Base-by-base conservation (phyloP, 1,140 invertebrate genomes). In the Drosophila ercepeae region DNA sequence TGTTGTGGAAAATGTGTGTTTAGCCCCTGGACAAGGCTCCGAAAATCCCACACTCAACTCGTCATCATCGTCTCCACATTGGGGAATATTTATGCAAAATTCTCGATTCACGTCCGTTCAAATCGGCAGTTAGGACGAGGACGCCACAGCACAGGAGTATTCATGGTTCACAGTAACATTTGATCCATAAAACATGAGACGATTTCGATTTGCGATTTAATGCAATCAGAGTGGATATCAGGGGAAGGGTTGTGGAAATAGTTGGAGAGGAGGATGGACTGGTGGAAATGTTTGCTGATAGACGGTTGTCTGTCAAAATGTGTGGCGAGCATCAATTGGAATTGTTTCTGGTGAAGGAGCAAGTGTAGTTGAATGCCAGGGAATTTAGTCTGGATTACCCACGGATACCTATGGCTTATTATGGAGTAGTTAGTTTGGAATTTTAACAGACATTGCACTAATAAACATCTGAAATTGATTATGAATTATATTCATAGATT, bases 141-240 rank as follows among this genome's bases (percentile, higher is more conserved):
- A 32, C 11, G 29, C 14, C 55, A 21, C 19, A n/a, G 8, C 58
- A n/a, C 29, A 32, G 58, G 18, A 19, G 60, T 34, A 84, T 84
- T 84, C 81, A 84, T 79, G 64, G 81, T 55, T 65, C 46, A 57
- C 59, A 54, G 42, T 54, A 64, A 54, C 75, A 65, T 68, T 73
- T 78, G 63, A 83, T 83, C 65, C 79, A 84, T 84, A 84, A 84
- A 79, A 79, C 79, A 84, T 84, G 79, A 86, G 75, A 44, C 50
- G 39, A 84, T 78, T 53, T 39, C 72, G 60, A 84, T 78, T 53
- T 39, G 57, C 63, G 63, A 67, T 53, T 67, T 67, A 67, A 69
- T 63, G 46, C 48, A 69, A 69, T 61, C 48, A 67, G 63, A 18
- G 64, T n/a, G n/a, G 29, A 41, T 18, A n/a, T n/a, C n/a, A 41